phyloP scores from a whole-genome alignment of 2,888 invertebrate species.

The Leptogaster cylindrica region DNA sequence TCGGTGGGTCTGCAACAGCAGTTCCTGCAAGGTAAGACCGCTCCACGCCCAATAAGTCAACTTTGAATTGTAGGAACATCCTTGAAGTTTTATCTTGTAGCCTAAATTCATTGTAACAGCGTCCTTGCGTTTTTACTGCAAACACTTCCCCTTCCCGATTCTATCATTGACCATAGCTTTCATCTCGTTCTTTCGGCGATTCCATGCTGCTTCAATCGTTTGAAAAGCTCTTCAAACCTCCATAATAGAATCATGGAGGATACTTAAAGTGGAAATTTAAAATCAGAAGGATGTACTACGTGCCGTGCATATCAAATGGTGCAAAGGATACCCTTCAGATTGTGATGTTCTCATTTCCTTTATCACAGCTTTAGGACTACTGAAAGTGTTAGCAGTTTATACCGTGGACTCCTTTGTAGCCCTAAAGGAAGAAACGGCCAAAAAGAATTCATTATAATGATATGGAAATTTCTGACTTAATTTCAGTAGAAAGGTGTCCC shows the following conservation, averaged over 20 bases:
- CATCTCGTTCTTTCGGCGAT: neutral
- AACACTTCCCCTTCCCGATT: slow-evolving; percentile 31
- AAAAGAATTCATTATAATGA: too few species aligned
- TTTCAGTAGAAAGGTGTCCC: too few species aligned
- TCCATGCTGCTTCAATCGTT: slow-evolving; percentile 7
- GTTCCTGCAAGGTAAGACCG: slow-evolving; percentile 66
- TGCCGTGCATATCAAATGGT: slow-evolving; percentile 22
- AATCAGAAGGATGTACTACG: slow-evolving; percentile 18
- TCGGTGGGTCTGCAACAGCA: slow-evolving; percentile 70
- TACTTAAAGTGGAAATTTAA: neutral
- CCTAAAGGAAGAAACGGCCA: too few species aligned
- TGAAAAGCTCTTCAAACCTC: neutral
- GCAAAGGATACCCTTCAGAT: neutral
- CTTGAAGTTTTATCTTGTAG: slow-evolving; percentile 32
- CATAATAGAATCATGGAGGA: neutral
- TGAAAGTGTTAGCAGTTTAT: slow-evolving; percentile 12
- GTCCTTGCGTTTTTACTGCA: slow-evolving; percentile 16
- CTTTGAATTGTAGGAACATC: slow-evolving; percentile 11
- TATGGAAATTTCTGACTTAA: too few species aligned
- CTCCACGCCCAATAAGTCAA: slow-evolving; percentile 28
- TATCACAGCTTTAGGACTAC: neutral
- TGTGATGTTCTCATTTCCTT: slow-evolving; percentile 13
- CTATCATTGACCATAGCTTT: slow-evolving; percentile 20
- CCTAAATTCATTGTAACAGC: slow-evolving; percentile 19
- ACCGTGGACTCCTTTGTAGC: slow-evolving; percentile 18